Conservation (phyloP, 1,140 invertebrate genomes). For the Pinna nobilis region DNA sequence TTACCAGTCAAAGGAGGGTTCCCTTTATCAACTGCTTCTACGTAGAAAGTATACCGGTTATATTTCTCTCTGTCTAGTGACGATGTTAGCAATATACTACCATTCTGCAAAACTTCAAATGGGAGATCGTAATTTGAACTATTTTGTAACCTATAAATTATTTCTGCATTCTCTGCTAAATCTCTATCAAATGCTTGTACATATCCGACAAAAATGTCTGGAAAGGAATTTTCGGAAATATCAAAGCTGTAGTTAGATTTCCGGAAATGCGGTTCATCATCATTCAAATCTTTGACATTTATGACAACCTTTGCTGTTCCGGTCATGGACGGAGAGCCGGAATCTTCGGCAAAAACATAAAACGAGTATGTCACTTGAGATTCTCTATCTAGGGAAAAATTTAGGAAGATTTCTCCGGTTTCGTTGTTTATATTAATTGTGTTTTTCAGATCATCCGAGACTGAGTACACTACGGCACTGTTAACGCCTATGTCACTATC, state of each 20-base stretch:
- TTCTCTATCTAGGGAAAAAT: constrained; percentile 54
- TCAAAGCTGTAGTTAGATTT: constrained; percentile 37
- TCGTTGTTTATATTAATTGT: constrained; percentile 8
- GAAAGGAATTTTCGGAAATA: constrained; percentile 40
- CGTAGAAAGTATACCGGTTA: constrained; percentile 45
- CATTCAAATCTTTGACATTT: constrained; percentile 54
- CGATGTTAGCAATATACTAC: constrained; percentile 37
- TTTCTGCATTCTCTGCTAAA: constrained; percentile 16
- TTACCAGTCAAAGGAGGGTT: constrained; percentile 38
- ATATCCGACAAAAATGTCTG: constrained; percentile 29
- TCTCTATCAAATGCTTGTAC: constrained; percentile 29
- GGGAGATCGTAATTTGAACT: background rate
- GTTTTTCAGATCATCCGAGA: constrained; percentile 12
- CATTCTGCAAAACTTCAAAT: constrained; percentile 30
- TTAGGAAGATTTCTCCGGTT: constrained; percentile 29
- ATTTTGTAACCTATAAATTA: constrained; percentile 14
- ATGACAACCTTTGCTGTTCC: constrained; percentile 43
- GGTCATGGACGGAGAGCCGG: constrained; percentile 47
- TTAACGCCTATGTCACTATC: constrained; percentile 40
- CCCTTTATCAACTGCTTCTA: constrained; percentile 55
- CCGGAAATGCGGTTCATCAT: constrained; percentile 47
- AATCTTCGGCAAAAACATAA: constrained; percentile 51
- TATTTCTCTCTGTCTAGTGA: constrained; percentile 53
- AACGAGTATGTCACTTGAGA: constrained; percentile 41
- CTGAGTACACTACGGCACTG: constrained; percentile 42